Percentiles rank a stretch among this genome's conserved stretches.
phyloP scores from a whole-genome alignment of 2,888 invertebrate genomes.

The Tiliacea citrago region DNA sequence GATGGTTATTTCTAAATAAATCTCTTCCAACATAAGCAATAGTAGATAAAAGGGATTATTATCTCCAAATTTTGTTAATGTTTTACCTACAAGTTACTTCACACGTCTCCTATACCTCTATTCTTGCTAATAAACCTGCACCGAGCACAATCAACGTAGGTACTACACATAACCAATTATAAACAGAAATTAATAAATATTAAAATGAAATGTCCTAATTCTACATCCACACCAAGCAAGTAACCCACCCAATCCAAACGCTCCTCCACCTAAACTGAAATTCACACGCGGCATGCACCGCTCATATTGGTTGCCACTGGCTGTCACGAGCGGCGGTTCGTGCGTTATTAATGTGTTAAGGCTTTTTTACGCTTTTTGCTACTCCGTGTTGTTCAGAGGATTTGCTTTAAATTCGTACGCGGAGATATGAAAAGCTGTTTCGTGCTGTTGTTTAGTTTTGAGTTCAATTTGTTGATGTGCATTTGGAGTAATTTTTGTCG shows the following conservation, averaged over 20 bases:
- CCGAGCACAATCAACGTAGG: too few species aligned
- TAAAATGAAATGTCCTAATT: background rate
- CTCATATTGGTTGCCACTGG: conserved; percentile 76
- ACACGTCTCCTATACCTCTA: too few species aligned
- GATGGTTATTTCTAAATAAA: too few species aligned
- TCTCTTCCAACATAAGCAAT: too few species aligned
- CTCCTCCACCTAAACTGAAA: conserved; percentile 74
- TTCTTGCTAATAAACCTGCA: too few species aligned
- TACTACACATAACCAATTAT: too few species aligned
- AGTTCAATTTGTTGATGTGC: conserved; percentile 34
- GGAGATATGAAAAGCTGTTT: conserved; percentile 28
- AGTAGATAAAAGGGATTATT: too few species aligned
- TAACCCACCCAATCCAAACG: conserved; percentile 59
- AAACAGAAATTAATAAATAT: too few species aligned
- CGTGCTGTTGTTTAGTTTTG: conserved; percentile 19
- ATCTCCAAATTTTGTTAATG: too few species aligned
- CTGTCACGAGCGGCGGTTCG: conserved; percentile 74
- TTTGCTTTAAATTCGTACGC: conserved; percentile 38
- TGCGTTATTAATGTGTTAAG: conserved; percentile 69
- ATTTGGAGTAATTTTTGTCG: background rate
- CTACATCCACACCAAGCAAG: conserved; percentile 23
- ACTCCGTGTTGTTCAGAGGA: conserved; percentile 49
- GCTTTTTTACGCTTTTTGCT: conserved; percentile 61
- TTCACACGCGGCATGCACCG: conserved; percentile 75
- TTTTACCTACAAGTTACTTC: too few species aligned